Base-by-base conservation (phyloP, 2,888 invertebrate species). In the Trypoxylon attenuatum region DNA sequence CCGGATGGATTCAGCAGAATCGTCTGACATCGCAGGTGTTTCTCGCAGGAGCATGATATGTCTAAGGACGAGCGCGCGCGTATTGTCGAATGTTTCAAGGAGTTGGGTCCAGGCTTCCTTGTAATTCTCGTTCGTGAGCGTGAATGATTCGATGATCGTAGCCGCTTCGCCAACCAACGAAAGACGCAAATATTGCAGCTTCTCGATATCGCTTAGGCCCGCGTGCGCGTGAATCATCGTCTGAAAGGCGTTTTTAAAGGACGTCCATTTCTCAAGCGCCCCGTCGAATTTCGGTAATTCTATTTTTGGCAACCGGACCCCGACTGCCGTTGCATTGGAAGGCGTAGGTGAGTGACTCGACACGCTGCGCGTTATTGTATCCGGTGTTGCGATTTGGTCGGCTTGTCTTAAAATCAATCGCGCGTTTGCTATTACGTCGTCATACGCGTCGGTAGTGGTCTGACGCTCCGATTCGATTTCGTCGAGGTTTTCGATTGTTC, bases 231-330 rank as follows among this genome's bases (percentile, higher is more conserved):
- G 38, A 1, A 54, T 45, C 13, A 45, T 5, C 0, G 29, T 38
- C 0, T 22, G 1, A 1, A 45, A 54, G 1, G 33, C 45, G 22
- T 54, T 16, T 2, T 19, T 23, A 2, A 51, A 41, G 18, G 41
- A 27, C 0, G 27, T 3, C 41, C 51, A 51, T 13, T 1, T 41
- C 23, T 45, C 33, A n/a, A 45, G 29, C 1, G 29, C 33, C 2
- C 45, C 53, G 2, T 33, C 45, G 16, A 54, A 54, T 10, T 45
- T 54, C 6, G 22, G 45, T 5, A 45, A n/a, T 1, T 33, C 18
- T 1, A 54, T 45, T 38, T 54, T 45, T 0, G 29, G 27, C 0
- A 53, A 8, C 25, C 27, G 22, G 1, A 41, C 25, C 25, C n/a
- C n/a, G n/a, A n/a, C n/a, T n/a, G n/a, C n/a, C n/a, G n/a, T n/a